Evolutionary conservation across 2,797 vertebrate genomes (phyloP).

Genomic region (Mormyrus hasselquistii): DNA sequence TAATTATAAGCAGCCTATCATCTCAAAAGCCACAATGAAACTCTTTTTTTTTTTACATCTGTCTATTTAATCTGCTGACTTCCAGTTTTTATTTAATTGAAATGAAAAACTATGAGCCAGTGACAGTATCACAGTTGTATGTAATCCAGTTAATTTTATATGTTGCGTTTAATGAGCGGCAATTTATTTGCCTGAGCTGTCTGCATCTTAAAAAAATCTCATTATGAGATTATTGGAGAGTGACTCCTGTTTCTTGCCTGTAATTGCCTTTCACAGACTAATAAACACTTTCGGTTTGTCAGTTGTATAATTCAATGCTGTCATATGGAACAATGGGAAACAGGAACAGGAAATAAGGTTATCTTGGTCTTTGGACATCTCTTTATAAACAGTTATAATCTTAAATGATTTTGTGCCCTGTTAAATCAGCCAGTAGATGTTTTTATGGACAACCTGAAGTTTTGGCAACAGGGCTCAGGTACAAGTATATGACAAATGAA

Average conservation of each 20-base stretch:
- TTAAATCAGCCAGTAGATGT: neutral
- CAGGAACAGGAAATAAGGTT: neutral
- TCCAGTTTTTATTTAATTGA: conserved; percentile 10
- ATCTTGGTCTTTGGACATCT: neutral
- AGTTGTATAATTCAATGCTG: neutral
- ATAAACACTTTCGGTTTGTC: conserved; percentile 6
- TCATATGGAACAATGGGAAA: neutral
- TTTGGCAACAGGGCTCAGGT: neutral
- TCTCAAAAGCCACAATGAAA: neutral
- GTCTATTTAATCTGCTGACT: neutral
- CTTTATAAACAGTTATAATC: neutral
- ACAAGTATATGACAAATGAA: neutral
- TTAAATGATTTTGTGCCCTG: neutral
- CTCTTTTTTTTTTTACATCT: neutral
- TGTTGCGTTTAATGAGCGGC: neutral
- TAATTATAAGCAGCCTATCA: neutral
- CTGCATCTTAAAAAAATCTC: conserved; percentile 1
- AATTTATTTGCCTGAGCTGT: conserved; percentile 5
- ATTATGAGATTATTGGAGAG: conserved; percentile 6
- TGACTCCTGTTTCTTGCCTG: neutral
- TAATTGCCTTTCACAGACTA: conserved; percentile 17
- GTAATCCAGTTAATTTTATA: conserved; percentile 2
- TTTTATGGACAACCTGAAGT: neutral
- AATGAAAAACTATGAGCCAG: neutral
- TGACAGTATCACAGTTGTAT: neutral